Evolutionary conservation across 2,888 invertebrate species (phyloP).

Genomic region (Drosophila rellima): DNA sequence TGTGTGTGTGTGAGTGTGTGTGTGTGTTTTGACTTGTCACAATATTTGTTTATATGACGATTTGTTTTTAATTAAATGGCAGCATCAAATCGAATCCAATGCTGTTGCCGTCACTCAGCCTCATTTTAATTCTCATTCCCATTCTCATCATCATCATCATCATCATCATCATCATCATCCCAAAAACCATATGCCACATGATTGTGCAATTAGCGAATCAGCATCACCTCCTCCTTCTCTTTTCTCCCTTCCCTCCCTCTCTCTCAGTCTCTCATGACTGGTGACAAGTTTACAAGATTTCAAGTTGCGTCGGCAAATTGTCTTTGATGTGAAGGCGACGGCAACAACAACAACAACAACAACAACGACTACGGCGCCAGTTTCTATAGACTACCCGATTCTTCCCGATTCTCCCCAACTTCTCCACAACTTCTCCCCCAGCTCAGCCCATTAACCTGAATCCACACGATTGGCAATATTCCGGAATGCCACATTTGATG

Average conservation of each 20-base stretch:
- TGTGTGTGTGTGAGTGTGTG: too few relatives aligned
- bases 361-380: constrained; percentile 38
- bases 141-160: constrained; percentile 6
- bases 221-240: constrained; percentile 4
- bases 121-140: constrained; percentile 4
- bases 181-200: constrained; percentile 43
- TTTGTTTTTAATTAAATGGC: constrained; percentile 77
- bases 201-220: constrained; percentile 81
- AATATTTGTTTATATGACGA: constrained; percentile 74
- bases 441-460: constrained; percentile 57
- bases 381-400: neutral
- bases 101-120: constrained; percentile 77
- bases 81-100: constrained; percentile 61
- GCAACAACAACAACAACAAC: neutral
- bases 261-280: constrained; percentile 45
- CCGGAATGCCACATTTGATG: constrained; percentile 14
- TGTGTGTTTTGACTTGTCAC: too few relatives aligned
- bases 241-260: neutral
- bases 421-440: neutral
- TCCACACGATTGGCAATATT: constrained; percentile 21
- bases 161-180: constrained; percentile 12
- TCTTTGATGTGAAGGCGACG: constrained; percentile 62
- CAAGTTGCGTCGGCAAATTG: constrained; percentile 47
- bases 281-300: constrained; percentile 75
- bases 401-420: neutral